phyloP scores from a whole-genome alignment of 2,797 vertebrate species.

The Triplophysa yarkandensis region DNA sequence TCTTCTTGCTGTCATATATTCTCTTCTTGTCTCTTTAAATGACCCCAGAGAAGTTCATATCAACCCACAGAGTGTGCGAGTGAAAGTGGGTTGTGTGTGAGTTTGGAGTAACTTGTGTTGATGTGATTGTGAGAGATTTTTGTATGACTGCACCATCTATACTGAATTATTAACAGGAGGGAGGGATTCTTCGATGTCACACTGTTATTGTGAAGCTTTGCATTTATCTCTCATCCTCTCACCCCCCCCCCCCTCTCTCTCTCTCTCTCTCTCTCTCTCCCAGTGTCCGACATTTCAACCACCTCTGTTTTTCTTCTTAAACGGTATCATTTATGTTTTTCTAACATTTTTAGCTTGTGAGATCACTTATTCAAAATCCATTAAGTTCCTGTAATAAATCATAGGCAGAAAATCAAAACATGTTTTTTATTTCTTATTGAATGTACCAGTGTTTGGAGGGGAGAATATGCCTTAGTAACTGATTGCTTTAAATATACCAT shows the following conservation, averaged over 20 bases:
- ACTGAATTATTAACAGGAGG: slow-evolving; percentile 65
- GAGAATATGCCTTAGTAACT: neutral
- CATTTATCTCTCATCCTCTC: slow-evolving; percentile 17
- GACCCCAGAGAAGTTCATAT: slow-evolving; percentile 21
- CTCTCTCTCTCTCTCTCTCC: neutral
- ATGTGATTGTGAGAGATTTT: slow-evolving; percentile 37
- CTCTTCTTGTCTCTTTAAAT: slow-evolving; percentile 24
- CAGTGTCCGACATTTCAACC: slow-evolving; percentile 3
- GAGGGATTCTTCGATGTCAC: slow-evolving; percentile 67
- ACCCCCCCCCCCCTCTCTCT: slow-evolving; percentile 1
- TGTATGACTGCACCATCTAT: slow-evolving; percentile 72
- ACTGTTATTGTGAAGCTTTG: slow-evolving; percentile 35
- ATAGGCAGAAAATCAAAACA: neutral
- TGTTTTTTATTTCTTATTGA: neutral
- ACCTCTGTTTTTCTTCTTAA: slow-evolving; percentile 18
- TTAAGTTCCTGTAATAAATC: neutral
- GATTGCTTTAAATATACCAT: neutral
- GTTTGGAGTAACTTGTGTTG: slow-evolving; percentile 26
- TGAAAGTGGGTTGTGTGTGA: slow-evolving; percentile 29
- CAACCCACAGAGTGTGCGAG: slow-evolving; percentile 9
- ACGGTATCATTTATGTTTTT: neutral
- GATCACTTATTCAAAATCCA: neutral
- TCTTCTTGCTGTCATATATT: slow-evolving; percentile 18
- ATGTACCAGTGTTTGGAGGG: neutral
- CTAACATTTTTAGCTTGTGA: neutral